phyloP scores from a whole-genome alignment of 2,797 vertebrate species.

The Urosaurus nigricauda region DNA sequence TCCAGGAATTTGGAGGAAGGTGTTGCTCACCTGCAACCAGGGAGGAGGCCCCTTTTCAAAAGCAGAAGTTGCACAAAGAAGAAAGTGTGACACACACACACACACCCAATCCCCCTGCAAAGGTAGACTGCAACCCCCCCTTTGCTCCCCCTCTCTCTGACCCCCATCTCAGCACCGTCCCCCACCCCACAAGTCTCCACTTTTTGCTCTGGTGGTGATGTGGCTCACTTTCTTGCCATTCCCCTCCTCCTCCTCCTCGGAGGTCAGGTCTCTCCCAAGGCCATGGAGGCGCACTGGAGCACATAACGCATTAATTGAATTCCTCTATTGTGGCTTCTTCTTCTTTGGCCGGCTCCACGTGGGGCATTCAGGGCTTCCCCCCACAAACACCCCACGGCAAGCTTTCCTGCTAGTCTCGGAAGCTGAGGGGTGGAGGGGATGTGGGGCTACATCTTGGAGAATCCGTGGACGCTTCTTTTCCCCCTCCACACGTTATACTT shows the following conservation, averaged over 20 bases:
- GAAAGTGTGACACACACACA: fast-evolving
- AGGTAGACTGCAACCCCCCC: neutral
- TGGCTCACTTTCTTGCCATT: too few species aligned
- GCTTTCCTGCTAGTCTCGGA: neutral
- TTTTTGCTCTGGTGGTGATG: neutral
- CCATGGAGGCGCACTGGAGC: conserved; percentile 15
- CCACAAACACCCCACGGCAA: neutral
- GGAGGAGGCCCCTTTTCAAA: neutral
- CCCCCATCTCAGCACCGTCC: neutral
- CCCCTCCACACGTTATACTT: too few species aligned
- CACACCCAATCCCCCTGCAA: too few species aligned
- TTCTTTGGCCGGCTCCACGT: neutral
- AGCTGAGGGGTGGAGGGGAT: neutral
- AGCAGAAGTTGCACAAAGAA: neutral
- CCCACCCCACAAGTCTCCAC: too few species aligned
- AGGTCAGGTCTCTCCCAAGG: conserved; percentile 31
- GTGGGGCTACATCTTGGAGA: neutral
- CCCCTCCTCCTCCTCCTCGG: neutral
- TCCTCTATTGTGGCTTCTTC: conserved; percentile 20
- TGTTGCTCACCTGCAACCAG: neutral
- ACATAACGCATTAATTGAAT: conserved; percentile 24
- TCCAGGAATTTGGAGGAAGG: neutral
- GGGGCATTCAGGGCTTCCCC: neutral
- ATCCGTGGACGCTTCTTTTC: too few species aligned
- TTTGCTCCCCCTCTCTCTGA: neutral